Percentiles rank a stretch among this genome's conserved stretches.
Conservation (phyloP, 53 echinoderm and acorn worm genomes). For the Mesocentrotus franciscanus region DNA sequence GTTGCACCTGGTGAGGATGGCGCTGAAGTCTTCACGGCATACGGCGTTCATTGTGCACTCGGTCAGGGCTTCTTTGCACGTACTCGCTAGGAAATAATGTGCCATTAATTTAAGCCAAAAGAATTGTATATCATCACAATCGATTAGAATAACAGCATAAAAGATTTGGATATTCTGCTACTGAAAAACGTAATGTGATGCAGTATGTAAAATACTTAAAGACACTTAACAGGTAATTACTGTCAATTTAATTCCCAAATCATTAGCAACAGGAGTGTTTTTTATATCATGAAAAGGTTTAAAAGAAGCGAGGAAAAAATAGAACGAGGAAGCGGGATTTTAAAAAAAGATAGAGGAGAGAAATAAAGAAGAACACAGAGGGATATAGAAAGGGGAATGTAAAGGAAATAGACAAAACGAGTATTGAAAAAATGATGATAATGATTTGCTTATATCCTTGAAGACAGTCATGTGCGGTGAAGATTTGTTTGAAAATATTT, state of each 20-base stretch:
- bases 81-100: constrained; percentile 62
- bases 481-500: no score
- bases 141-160: no score
- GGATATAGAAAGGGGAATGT: background rate
- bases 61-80: constrained; percentile 68
- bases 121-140: no score
- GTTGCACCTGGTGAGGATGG: constrained; percentile 64
- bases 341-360: background rate
- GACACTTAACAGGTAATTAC: no score
- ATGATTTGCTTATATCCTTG: no score
- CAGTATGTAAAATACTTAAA: background rate
- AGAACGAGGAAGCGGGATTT: background rate
- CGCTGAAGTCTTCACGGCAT: constrained; percentile 63
- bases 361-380: background rate
- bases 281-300: background rate
- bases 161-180: no score
- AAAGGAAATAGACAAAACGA: no score
- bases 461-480: no score
- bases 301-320: background rate
- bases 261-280: no score
- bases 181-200: no score
- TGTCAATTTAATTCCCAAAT: background rate
- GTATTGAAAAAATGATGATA: no score
- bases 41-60: constrained; percentile 65
- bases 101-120: background rate